Evolutionary conservation across 1,140 invertebrate species (phyloP).

Genomic region (Antheraea pernyi): DNA sequence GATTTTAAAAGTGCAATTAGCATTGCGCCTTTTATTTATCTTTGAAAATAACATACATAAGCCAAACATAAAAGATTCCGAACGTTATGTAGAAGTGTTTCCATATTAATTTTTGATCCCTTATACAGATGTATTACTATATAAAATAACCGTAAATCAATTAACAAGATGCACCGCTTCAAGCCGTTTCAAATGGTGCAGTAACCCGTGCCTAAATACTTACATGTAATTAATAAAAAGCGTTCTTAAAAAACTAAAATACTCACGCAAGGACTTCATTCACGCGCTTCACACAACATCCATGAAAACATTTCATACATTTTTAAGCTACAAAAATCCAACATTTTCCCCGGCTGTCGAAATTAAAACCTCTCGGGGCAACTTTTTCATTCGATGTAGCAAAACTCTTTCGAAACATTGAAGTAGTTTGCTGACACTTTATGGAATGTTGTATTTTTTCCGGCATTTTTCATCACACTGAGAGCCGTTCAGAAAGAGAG

Average conservation of each 20-base stretch:
- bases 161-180: too few species aligned
- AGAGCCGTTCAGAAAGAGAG: conserved; percentile 11
- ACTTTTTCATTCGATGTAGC: conserved; percentile 14
- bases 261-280: background rate
- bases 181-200: background rate
- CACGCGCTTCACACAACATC: background rate
- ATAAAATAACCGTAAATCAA: too few species aligned
- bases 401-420: conserved; percentile 23
- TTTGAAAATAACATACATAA: too few species aligned
- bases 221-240: background rate
- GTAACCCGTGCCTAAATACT: background rate
- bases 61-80: too few species aligned
- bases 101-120: too few species aligned
- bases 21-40: too few species aligned
- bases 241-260: background rate
- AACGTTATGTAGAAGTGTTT: too few species aligned
- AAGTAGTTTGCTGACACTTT: conserved; percentile 22
- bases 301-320: background rate
- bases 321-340: background rate
- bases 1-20: too few species aligned
- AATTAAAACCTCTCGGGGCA: background rate
- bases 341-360: background rate
- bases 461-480: conserved; percentile 12
- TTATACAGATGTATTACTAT: too few species aligned
- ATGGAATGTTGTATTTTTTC: conserved; percentile 21